A percentile compares a stretch with the other conserved stretches of the same genome.
Conservation (phyloP, 2,113 vertebrate genomes). For the Anolis carolinensis region DNA sequence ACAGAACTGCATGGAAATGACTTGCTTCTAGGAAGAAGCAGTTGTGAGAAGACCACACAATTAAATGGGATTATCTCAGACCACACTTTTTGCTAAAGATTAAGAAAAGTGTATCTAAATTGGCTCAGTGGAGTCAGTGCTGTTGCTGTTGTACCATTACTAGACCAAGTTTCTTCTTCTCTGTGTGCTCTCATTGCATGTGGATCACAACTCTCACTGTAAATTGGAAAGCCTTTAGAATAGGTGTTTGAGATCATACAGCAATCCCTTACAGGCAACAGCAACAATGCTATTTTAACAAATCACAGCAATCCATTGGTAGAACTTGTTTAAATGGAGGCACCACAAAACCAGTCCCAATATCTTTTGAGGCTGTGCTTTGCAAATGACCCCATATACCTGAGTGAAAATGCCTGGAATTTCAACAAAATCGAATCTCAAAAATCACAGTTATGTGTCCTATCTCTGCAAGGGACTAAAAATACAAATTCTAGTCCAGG, state of each 20-base stretch:
- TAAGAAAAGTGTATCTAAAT: neutral
- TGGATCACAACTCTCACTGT: no score
- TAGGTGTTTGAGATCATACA: neutral
- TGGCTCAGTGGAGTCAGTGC: neutral
- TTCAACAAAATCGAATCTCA: neutral
- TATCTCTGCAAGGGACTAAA: neutral
- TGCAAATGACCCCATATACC: neutral
- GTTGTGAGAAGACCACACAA: neutral
- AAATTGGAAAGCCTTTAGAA: no score
- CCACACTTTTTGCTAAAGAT: neutral
- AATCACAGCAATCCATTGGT: neutral
- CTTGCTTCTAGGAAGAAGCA: neutral
- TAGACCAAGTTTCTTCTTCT: neutral
- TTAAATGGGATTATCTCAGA: neutral
- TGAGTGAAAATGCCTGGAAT: neutral
- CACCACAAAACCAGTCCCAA: neutral
- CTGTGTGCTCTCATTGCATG: no score
- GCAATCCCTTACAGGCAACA: neutral
- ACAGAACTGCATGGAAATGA: neutral
- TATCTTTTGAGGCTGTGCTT: no score
- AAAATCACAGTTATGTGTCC: neutral
- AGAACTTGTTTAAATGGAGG: neutral
- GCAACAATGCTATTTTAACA: neutral
- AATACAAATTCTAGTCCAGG: neutral
- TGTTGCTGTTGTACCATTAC: neutral